Evolutionary conservation across 1,140 invertebrate genomes (phyloP), one percentile per base, ranked within the genome.

Genomic region (Ostrea denselamellosa): DNA sequence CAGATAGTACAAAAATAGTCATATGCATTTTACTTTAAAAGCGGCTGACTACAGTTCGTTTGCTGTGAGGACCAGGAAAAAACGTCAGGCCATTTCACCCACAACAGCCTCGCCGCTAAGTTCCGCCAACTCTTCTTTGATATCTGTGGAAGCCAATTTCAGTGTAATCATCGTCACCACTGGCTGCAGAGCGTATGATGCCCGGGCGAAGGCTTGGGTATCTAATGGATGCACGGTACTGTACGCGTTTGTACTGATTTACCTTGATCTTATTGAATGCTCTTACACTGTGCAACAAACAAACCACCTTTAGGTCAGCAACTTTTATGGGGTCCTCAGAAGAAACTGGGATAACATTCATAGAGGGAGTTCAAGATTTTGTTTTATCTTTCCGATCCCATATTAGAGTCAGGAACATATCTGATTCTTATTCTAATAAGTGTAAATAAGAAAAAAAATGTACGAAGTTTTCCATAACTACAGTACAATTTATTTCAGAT

Each of bases 161-260:
- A 87, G 86, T 56, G 56, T 83, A 7, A 62, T 87, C n/a, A 83
- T 87, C 25, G 56, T 83, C 53, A 87, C 86, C 1, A 87, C 86
- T 19, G 86, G 86, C 3, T 87, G 86, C 77, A 54, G 86, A 51
- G 28, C 53, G 17, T 87, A 77, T 81, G 58, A 87, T n/a, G 56
- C 34, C 7, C 53, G 52, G 4, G 51, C 56, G 2, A 83, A 83
- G 10, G 34, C 17, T 8, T 87, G 86, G 86, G 82, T 58, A 0
- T 87, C 86, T 25, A 54, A 87, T 44, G 86, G 86, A 51, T 87
- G 86, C 34, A 58, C n/a, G 34, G 86, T 87, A 83, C 5, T 44
- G 34, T 2, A 44, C 34, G 5, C 34, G 5, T 44, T 44, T 44
- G 34, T 44, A 44, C 34, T 44, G 34, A 2, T 2, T 5, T 44